Evolutionary conservation across 2,888 invertebrate species (phyloP).

Genomic region (Pterostichus niger): DNA sequence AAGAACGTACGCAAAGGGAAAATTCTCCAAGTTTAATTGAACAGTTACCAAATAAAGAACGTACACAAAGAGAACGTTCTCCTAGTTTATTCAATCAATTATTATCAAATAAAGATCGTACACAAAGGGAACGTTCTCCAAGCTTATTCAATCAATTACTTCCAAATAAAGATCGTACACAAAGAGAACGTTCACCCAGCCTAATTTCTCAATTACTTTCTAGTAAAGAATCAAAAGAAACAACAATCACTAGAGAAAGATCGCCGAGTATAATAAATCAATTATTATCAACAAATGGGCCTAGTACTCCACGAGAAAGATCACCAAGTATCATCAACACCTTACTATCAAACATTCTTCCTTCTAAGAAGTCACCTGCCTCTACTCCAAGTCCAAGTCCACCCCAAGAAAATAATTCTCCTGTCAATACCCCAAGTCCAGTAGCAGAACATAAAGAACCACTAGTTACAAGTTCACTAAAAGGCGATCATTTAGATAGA

Average conservation of each 20-base stretch:
- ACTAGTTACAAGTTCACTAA: slow-evolving; percentile 28
- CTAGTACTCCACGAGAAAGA: slow-evolving; percentile 39
- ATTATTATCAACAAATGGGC: slow-evolving; percentile 45
- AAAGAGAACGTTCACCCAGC: slow-evolving; percentile 37
- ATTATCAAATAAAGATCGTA: slow-evolving; percentile 1
- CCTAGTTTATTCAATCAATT: slow-evolving; percentile 47
- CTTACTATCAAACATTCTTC: slow-evolving; percentile 39
- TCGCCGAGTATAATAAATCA: slow-evolving; percentile 52
- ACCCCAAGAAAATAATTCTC: slow-evolving; percentile 55
- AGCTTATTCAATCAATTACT: slow-evolving; percentile 41
- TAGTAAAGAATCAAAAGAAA: slow-evolving; percentile 24
- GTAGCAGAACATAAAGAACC: slow-evolving; percentile 54
- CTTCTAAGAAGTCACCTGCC: slow-evolving; percentile 45
- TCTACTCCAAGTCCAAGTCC: slow-evolving; percentile 66
- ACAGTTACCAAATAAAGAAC: slow-evolving; percentile 23
- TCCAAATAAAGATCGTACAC: neutral
- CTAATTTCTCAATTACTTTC: slow-evolving; percentile 19
- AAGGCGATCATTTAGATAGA: slow-evolving; percentile 61
- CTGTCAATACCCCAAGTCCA: slow-evolving; percentile 37
- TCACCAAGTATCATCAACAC: slow-evolving; percentile 53
- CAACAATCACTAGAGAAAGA: slow-evolving; percentile 33
- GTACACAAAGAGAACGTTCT: slow-evolving; percentile 2
- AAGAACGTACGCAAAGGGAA: slow-evolving; percentile 10
- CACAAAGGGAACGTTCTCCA: slow-evolving; percentile 19
- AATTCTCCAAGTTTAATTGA: slow-evolving; percentile 38